These are phyloP conservation scores for Tetrapedia diversipes DNA, from an alignment of 2,888 invertebrate genomes.

Conservation along the genomic window DNA sequence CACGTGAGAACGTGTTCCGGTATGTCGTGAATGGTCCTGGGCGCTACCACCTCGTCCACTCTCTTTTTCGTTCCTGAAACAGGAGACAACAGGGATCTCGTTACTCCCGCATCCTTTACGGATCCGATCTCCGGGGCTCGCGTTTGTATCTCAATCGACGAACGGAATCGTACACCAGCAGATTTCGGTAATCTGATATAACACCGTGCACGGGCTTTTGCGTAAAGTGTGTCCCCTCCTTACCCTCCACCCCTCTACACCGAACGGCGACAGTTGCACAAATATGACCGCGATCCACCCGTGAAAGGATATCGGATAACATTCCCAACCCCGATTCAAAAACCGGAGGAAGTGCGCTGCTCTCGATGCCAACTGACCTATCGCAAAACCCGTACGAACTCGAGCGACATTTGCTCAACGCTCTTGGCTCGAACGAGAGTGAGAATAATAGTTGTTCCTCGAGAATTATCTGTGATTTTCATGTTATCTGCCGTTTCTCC, in stretches of 20 bases:
- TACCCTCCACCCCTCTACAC: too few relatives aligned
- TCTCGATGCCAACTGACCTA: slow-evolving; percentile 29
- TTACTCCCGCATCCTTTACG: slow-evolving; percentile 59
- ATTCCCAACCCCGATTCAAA: slow-evolving; percentile 41
- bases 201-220: slow-evolving; percentile 17
- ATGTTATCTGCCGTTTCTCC: too few relatives aligned
- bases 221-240: slow-evolving; percentile 45
- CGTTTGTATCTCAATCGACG: slow-evolving; percentile 58
- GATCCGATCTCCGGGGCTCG: slow-evolving; percentile 42
- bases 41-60: slow-evolving; percentile 84
- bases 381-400: slow-evolving; percentile 17
- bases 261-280: slow-evolving; percentile 52
- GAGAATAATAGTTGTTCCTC: too few relatives aligned
- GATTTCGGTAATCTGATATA: slow-evolving; percentile 60
- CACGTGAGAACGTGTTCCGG: slow-evolving; percentile 87
- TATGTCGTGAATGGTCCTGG: slow-evolving; percentile 87
- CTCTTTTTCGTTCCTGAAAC: slow-evolving; percentile 83
- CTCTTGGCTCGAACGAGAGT: background rate
- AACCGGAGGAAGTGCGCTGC: slow-evolving; percentile 14
- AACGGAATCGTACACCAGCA: slow-evolving; percentile 54
- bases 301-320: slow-evolving; percentile 47
- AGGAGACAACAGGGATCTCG: slow-evolving; percentile 60
- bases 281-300: slow-evolving; percentile 52
- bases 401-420: background rate
- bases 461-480: too few relatives aligned